A percentile compares a stretch with the other conserved stretches of the same genome.
Conservation (phyloP, 2,113 vertebrate genomes). For the Felis chaus region DNA sequence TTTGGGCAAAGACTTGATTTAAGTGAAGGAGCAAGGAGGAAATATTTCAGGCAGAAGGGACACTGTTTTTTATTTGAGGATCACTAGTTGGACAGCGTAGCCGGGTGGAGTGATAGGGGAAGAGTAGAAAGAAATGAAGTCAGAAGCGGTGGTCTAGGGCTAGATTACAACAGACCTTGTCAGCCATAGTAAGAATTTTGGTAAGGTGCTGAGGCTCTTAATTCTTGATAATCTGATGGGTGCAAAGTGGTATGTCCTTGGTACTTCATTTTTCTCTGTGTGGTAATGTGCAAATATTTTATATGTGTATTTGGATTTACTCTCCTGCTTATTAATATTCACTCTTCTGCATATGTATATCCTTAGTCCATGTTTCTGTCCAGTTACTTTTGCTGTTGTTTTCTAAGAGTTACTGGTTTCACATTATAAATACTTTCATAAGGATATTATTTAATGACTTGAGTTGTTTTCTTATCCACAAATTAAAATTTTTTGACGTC, state of each 20-base stretch:
- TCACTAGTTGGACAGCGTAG: neutral
- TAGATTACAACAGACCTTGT: neutral
- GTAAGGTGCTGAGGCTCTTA: neutral
- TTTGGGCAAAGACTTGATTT: neutral
- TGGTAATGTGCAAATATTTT: neutral
- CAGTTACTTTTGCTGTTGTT: neutral
- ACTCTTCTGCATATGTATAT: neutral
- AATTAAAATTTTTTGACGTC: constrained; percentile 21
- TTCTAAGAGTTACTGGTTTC: constrained; percentile 21
- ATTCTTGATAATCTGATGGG: neutral
- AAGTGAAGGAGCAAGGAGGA: neutral
- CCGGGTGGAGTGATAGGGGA: neutral
- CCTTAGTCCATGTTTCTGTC: neutral
- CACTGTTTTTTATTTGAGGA: neutral
- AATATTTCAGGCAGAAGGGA: neutral
- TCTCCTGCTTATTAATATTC: neutral
- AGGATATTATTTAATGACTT: neutral
- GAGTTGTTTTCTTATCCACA: constrained; percentile 23
- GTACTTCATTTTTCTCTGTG: neutral
- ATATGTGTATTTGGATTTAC: neutral
- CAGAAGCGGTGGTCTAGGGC: neutral
- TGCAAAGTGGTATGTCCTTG: neutral
- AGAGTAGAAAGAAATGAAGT: neutral
- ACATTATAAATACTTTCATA: neutral
- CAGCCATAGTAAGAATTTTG: neutral